phyloP scores from a whole-genome alignment of 2,797 vertebrate species.

The Clamator glandarius region DNA sequence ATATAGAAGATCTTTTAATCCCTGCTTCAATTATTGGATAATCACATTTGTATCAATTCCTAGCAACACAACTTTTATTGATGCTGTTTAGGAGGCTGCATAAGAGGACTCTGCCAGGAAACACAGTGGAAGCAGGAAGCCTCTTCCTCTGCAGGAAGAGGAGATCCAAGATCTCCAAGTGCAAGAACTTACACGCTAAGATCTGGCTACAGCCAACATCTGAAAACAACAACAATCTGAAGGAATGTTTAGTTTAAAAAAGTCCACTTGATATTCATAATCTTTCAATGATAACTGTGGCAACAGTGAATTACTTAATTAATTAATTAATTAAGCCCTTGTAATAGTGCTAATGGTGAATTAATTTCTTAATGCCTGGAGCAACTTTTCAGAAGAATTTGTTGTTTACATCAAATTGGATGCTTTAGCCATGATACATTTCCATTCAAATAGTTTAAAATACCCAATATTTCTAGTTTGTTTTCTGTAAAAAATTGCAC shows the following conservation, averaged over 20 bases:
- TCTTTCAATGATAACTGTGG: not conserved
- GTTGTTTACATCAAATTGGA: not conserved
- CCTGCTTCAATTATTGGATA: not conserved
- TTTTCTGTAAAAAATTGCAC: not conserved
- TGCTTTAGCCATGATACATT: not conserved
- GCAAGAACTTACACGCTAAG: not conserved
- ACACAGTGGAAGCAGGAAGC: not conserved
- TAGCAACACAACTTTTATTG: not conserved
- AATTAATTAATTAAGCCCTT: not conserved
- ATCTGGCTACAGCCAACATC: not conserved
- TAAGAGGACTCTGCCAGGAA: not conserved
- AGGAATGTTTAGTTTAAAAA: not conserved
- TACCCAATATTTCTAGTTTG: not conserved
- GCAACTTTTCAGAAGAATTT: not conserved
- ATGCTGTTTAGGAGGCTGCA: not conserved
- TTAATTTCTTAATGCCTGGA: not conserved
- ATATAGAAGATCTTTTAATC: not conserved
- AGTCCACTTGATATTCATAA: not conserved
- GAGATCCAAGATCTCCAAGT: not conserved
- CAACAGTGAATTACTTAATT: not conserved
- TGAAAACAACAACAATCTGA: not conserved
- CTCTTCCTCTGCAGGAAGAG: not conserved
- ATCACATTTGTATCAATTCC: not conserved
- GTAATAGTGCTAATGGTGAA: not conserved
- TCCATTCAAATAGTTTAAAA: not conserved